phyloP scores from a whole-genome alignment of 2,888 invertebrate species.

The Acronicta leporina region DNA sequence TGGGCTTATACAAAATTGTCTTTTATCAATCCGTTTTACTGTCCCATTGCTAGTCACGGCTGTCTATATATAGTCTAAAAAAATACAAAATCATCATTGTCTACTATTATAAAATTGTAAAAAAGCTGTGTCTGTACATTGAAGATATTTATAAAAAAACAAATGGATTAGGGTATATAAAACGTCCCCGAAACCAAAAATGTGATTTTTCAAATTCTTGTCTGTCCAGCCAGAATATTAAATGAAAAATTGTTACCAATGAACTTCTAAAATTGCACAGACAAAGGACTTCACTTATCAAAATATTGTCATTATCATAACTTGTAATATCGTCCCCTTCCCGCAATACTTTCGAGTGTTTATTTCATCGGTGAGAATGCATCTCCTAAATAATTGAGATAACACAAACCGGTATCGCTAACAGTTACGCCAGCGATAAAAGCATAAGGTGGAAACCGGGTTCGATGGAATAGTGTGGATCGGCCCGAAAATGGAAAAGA shows the following conservation, averaged over 20 bases:
- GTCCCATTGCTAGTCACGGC: too few species aligned
- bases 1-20: not conserved
- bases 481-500: not conserved
- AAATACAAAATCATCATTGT: too few species aligned
- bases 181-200: too few species aligned
- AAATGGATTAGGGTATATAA: too few species aligned
- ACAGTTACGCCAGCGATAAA: conserved; percentile 83
- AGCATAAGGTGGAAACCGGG: conserved; percentile 79
- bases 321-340: conserved; percentile 57
- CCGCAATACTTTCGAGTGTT: conserved; percentile 54
- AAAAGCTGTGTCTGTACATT: too few species aligned
- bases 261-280: not conserved
- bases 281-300: conserved; percentile 14
- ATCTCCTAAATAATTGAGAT: conserved; percentile 84
- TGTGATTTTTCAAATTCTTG: too few species aligned
- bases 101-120: too few species aligned
- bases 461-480: conserved; percentile 55
- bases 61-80: too few species aligned
- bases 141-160: too few species aligned
- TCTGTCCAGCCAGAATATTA: too few species aligned
- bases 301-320: conserved; percentile 57
- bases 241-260: not conserved
- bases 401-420: conserved; percentile 75
- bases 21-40: too few species aligned
- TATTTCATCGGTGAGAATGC: conserved; percentile 76